Conservation (phyloP, 2,113 vertebrate genomes). For the Emydura subglobosa region DNA sequence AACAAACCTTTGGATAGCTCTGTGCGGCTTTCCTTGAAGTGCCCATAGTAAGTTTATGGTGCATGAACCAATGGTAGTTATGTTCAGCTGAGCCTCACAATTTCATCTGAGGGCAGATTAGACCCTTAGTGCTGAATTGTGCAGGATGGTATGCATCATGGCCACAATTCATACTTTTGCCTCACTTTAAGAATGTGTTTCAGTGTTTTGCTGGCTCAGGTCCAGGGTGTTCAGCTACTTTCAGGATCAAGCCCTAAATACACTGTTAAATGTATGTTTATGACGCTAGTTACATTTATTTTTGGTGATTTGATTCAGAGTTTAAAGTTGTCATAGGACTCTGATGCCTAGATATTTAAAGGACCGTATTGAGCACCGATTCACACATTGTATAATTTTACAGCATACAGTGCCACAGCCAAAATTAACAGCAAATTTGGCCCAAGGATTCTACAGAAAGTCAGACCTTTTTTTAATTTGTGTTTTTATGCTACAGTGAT, state of each 20-base stretch:
- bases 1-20: neutral
- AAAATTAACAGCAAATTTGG: neutral
- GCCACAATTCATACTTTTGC: neutral
- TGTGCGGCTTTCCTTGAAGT: neutral
- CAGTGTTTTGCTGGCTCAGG: neutral
- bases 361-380: neutral
- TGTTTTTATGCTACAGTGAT: neutral
- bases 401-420: neutral
- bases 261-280: neutral
- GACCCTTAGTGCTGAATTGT: neutral
- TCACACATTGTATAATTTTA: neutral
- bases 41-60: neutral
- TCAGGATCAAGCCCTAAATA: neutral
- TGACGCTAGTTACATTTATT: neutral
- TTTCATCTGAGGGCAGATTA: neutral
- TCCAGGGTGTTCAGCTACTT: neutral
- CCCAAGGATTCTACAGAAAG: neutral
- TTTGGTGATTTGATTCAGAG: neutral
- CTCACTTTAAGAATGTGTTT: neutral
- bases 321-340: neutral
- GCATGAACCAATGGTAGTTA: neutral
- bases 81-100: neutral
- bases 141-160: neutral
- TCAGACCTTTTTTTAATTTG: neutral
- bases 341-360: neutral